Base-by-base conservation (phyloP, 2,113 vertebrate species). In the Ursus arctos region DNA sequence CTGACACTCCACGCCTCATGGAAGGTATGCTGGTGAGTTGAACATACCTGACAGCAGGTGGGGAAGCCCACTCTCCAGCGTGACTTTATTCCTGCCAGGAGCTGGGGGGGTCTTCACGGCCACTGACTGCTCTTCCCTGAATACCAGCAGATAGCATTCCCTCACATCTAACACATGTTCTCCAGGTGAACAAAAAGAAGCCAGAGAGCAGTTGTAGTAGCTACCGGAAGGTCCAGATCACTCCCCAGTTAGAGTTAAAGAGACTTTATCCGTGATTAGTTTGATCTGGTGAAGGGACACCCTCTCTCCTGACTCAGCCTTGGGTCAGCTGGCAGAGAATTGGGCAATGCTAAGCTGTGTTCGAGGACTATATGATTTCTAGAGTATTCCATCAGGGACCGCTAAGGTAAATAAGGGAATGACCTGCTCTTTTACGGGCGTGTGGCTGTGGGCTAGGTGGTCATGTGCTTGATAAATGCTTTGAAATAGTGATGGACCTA, bases 181-280 rank as follows among this genome's bases (percentile, higher is more conserved):
- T 97, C 95, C 93, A 83, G 97, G 97, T 91, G 97, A 98, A 94
- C 91, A 89, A 94, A 98, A 97, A n/a, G 89, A 98, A 96, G 84
- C 96, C 97, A 92, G 95, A 97, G 97, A 97, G 97, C 97, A 84
- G 61, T 22, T 67, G 14, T 67, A 31, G 96, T 69, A 90, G 95
- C 96, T 93, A 94, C 95, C 88, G 24, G 67, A 84, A 86, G 77
- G 89, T 97, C 96, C 88, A 81, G 97, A 98, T 98, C 10, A 81
- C 95, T 98, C 97, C 97, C 97, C 97, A 97, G 95, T 98, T 98
- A 89, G 96, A 97, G 94, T 98, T 97, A 98, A 97, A 97, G 96
- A 96, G 97, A 91, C 96, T 97, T 98, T 98, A 89, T 88, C 97
- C 97, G 97, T 97, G 98, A 98, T 98, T 97, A 96, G 84, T 4